Conservation (phyloP, 1,140 invertebrate species). For the Drosophila novamexicana region DNA sequence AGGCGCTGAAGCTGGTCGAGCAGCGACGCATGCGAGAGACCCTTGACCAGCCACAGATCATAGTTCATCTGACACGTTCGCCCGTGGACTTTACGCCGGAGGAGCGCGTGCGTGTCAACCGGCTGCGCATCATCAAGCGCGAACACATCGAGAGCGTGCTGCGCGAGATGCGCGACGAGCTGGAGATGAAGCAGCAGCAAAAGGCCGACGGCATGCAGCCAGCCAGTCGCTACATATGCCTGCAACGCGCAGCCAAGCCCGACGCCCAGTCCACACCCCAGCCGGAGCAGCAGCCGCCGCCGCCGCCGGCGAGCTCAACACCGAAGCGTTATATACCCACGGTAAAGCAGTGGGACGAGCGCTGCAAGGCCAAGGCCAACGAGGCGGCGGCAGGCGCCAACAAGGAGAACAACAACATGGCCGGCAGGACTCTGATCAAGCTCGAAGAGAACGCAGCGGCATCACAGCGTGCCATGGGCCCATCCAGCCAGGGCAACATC, state of each 20-base stretch:
- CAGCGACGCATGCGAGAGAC: conserved; percentile 53
- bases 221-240: conserved; percentile 19
- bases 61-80: conserved; percentile 45
- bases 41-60: not conserved
- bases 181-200: conserved; percentile 7
- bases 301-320: not conserved
- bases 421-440: not conserved
- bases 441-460: not conserved
- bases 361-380: conserved; percentile 32
- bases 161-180: conserved; percentile 47
- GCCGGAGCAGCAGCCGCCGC: not conserved
- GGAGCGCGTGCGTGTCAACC: conserved; percentile 49
- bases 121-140: conserved; percentile 39
- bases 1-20: conserved; percentile 58
- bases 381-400: conserved; percentile 2
- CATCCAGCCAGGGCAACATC: conserved; percentile 19
- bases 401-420: conserved; percentile 35
- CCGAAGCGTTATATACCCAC: conserved; percentile 62
- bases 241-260: conserved; percentile 8
- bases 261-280: not conserved
- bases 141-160: conserved; percentile 61
- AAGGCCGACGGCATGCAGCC: not conserved
- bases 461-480: conserved; percentile 13
- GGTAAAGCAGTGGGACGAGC: conserved; percentile 66
- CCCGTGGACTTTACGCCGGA: conserved; percentile 42